Evolutionary conservation across 2,888 invertebrate species (phyloP), one percentile per base, ranked within the genome.

Genomic region (Drepana falcataria): DNA sequence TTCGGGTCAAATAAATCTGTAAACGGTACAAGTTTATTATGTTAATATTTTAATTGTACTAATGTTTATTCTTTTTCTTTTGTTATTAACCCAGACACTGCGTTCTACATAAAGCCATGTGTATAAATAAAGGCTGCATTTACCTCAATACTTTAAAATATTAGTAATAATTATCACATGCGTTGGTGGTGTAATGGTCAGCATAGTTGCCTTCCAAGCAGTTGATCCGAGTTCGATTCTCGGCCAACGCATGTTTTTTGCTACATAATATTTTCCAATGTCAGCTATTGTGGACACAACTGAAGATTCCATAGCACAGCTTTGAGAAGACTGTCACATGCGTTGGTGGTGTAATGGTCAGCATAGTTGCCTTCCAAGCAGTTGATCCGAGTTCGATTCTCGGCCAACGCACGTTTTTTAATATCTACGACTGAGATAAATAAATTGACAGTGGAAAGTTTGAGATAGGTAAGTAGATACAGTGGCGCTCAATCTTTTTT

Each of bases 191-290:
- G 91, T 91, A 91, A 91, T 91, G 91, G 91, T 91, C 89, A 91
- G 91, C 91, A 91, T 91, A 91, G 91, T 91, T 91, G 91, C 91
- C 91, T 91, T 91, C 91, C 91, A 91, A 91, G 91, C 91, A 91
- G 91, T 91, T 91, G 91, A 91, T 91, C 91, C 91, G 91, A 88
- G 91, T 91, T 91, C 91, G 91, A 91, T 91, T 91, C 91, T 89
- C 91, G 91, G 91, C 91, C 91, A 73, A 86, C 91, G 91, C 91
- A 91, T n/a, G 6, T 4, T 53, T 21, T 35, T 52, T 48, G 6
- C 9, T 44, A 9, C 2, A 9, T 9, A 9, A 2, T 4, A 2
- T 44, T 9, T 44, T 9, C 4, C 3, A 37, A 3, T 37, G 3
- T 37, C 5, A 37, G 5, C 37, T 37, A 5, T 5, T 5, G 3